Base-by-base conservation (phyloP, 2,888 invertebrate genomes). In the Sminthurides aquaticus region DNA sequence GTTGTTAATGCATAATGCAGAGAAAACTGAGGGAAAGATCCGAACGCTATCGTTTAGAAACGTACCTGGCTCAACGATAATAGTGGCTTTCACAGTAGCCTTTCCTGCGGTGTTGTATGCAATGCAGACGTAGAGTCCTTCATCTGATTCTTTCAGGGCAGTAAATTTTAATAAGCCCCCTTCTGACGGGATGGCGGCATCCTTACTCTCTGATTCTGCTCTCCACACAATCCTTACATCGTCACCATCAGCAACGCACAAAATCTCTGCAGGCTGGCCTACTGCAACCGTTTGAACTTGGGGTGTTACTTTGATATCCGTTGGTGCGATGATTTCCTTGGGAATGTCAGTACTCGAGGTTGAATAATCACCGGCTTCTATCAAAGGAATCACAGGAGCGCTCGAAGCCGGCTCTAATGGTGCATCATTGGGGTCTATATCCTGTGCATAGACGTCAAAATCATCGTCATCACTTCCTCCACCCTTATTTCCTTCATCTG, bases 91-190 rank as follows among this genome's bases (percentile, higher is more conserved):
- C 3, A 25, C 57, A 27, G 28, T 25, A n/a, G n/a, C 29, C 29
- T 57, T 57, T 11, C 29, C 57, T 28, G 29, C 29, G 22, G 57
- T 24, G 29, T 57, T 57, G 57, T 28, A 28, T 2, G 63, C 69
- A 3, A 67, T 69, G 28, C 72, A 72, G 5, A 69, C 11, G 26
- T 70, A 72, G 34, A 55, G 55, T 56, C 70, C 69, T 29, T 65
- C 59, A 56, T 72, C 67, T 0, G 59, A 49, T 1, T 64, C 64
- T 5, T 58, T 62, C 18, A 70, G 70, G 25, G 67, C 34, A 55
- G 67, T 67, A 20, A 72, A 49, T 1, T 65, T 66, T 18, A 72
- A 57, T 2, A 68, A 24, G 8, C 72, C 72, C 57, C 68, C 68
- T 2, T n/a, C 60, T 18, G 28, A 28, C 2, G 3, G 3, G 18